Percentiles rank a stretch among this genome's conserved stretches.
phyloP scores from a whole-genome alignment of 2,888 invertebrate species.

The Perizoma flavofasciatum region DNA sequence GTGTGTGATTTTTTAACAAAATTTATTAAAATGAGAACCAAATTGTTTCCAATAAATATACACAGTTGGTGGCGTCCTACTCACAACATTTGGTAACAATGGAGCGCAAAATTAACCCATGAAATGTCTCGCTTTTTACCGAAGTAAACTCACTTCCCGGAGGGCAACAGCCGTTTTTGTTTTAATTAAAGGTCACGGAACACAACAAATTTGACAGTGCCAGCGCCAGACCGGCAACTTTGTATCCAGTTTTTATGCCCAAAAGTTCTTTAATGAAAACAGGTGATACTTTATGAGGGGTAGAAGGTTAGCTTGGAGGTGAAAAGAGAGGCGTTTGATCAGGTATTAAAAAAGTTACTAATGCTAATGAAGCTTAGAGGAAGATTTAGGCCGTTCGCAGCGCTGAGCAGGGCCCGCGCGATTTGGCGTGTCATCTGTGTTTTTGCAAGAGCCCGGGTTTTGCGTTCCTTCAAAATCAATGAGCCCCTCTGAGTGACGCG shows the following conservation, averaged over 20 bases:
- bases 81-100: background rate
- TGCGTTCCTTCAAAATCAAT: too few species aligned
- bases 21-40: too few species aligned
- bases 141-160: background rate
- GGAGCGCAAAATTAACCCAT: background rate
- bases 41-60: too few species aligned
- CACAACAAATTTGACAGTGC: constrained; percentile 3
- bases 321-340: background rate
- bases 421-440: too few species aligned
- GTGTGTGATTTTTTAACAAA: too few species aligned
- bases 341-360: constrained; percentile 15
- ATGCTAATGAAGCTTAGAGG: too few species aligned
- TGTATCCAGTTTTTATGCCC: constrained; percentile 8
- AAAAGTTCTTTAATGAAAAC: constrained; percentile 22
- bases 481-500: too few species aligned
- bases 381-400: too few species aligned
- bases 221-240: constrained; percentile 7
- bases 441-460: too few species aligned
- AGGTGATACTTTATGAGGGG: constrained; percentile 18
- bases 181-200: constrained; percentile 19
- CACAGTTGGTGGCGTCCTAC: background rate
- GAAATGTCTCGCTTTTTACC: constrained; percentile 2
- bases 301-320: constrained; percentile 5
- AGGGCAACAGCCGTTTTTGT: constrained; percentile 13
- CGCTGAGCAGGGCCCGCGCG: too few species aligned